phyloP scores from a whole-genome alignment of 2,797 vertebrate genomes.

The Corythornis leucogaster region DNA sequence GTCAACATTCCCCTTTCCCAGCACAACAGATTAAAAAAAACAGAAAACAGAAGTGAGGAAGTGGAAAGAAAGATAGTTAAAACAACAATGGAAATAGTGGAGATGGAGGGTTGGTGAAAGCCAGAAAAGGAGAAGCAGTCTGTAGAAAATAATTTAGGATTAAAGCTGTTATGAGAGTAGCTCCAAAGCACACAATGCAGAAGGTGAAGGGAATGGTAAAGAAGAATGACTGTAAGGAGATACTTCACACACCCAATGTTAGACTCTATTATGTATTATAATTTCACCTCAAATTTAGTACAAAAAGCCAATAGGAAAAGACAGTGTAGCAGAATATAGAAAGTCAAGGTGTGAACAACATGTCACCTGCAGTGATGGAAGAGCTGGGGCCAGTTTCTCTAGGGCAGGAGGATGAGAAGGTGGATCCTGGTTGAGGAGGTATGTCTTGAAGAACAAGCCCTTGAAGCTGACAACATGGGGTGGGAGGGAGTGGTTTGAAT shows the following conservation, averaged over 20 bases:
- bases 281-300: not conserved
- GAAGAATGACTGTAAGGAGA: not conserved
- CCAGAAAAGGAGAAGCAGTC: not conserved
- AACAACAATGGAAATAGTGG: not conserved
- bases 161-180: not conserved
- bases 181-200: not conserved
- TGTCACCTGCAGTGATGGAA: fast-evolving
- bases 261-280: fast-evolving
- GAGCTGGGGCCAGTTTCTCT: not conserved
- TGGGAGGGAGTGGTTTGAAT: not conserved
- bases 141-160: not conserved
- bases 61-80: not conserved
- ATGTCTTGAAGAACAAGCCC: not conserved
- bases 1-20: not conserved
- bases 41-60: not conserved
- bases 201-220: not conserved
- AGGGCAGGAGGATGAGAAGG: not conserved
- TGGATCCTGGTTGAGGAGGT: not conserved
- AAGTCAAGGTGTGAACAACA: fast-evolving
- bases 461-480: not conserved
- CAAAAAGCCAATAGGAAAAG: not conserved
- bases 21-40: not conserved
- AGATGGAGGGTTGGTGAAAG: not conserved
- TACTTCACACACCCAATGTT: not conserved
- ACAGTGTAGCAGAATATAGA: fast-evolving